Conservation (phyloP, 1,140 invertebrate species). For the Penaeus chinensis region DNA sequence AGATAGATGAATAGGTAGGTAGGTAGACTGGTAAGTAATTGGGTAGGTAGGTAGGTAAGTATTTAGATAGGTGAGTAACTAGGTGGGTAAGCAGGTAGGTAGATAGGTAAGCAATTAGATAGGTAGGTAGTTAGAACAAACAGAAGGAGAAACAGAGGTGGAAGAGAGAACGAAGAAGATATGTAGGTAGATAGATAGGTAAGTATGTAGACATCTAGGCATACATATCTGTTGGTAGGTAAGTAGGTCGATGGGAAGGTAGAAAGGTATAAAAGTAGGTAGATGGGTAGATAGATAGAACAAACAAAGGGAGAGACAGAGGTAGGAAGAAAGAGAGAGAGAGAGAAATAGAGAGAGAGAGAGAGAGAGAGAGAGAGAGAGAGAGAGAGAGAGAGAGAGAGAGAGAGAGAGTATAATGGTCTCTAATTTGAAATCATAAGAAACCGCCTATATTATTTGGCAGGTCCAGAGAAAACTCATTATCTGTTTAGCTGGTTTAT, state of each 20-base stretch:
- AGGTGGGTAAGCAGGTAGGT: no score
- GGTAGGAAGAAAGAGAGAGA: background rate
- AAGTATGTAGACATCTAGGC: background rate
- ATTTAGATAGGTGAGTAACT: background rate
- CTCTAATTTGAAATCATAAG: no score
- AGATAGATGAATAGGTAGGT: background rate
- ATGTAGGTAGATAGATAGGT: background rate
- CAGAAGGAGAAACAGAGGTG: background rate
- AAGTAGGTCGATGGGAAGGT: background rate
- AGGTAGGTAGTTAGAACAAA: background rate
- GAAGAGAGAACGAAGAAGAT: no score
- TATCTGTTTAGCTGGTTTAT: no score
- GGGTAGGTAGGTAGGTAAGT: background rate
- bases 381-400: no score
- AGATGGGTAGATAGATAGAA: background rate
- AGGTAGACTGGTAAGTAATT: background rate
- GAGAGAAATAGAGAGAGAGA: background rate
- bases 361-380: no score
- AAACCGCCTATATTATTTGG: no score
- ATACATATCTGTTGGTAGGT: background rate
- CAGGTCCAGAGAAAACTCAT: no score
- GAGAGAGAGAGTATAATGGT: no score
- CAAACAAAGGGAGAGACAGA: background rate
- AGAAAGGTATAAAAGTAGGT: background rate
- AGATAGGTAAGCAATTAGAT: no score